Evolutionary conservation across 1,140 invertebrate genomes (phyloP), one percentile per base, ranked within the genome.

Genomic region (Lucilia cuprina): DNA sequence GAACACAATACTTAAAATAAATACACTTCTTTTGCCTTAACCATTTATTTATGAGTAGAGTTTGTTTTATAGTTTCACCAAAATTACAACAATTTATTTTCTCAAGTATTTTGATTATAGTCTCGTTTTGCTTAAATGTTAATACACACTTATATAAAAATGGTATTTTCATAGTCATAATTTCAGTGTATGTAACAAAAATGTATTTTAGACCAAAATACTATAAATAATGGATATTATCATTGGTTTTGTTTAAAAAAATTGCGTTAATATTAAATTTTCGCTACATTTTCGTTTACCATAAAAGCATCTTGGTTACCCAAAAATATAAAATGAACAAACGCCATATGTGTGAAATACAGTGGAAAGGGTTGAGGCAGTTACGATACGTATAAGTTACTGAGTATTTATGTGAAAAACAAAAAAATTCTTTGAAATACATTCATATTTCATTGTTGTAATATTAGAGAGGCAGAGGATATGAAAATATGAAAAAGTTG

Each of bases 401-500:
- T n/a, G 55, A 60, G 55, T 17, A n/a, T 17, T 60, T 60, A 3
- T 8, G 41, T 10, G 41, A 7, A 41, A n/a, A 60, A 60, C 9
- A n/a, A 60, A 60, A 60, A 60, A 60, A 5, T 17, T 17, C 55
- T 60, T 60, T n/a, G 55, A 70, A 70, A 70, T 70, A 70, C 65
- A 70, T 25, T 70, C 41, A 80, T 80, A 80, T 50, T 25, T 80
- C 77, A 80, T 80, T 49, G n/a, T 50, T 49, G 35, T 80, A 7
- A 49, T 80, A 12, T 55, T 10, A 50, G 41, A 80, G 41, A 80
- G 77, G n/a, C 77, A 25, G 77, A 80, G 77, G 41, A 80, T 80
- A 80, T 80, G 77, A 80, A 80, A 80, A 80, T 78, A 78, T 78
- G 75, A 78, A 78, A 78, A 60, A 60, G 55, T 78, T 80, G 35